Base-by-base conservation (phyloP, 2,888 invertebrate genomes). In the Athalia cordata region DNA sequence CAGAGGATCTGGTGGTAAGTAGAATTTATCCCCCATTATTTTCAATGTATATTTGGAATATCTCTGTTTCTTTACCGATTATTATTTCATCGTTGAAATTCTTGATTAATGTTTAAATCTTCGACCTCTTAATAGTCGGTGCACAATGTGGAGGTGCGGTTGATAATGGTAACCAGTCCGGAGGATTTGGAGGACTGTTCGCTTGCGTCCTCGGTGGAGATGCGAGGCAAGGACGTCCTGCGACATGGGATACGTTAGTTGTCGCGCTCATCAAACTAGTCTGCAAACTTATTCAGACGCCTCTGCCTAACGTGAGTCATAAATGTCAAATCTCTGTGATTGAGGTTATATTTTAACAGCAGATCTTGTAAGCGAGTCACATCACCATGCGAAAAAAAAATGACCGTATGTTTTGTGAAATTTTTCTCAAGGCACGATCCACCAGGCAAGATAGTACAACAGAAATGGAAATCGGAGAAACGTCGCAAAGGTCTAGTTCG, bases 171-270 rank as follows among this genome's bases (percentile, higher is more conserved):
- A 91, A 92, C 79, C 91, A 92, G 78, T 90, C 92, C 49, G 93
- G 93, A 81, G 93, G 93, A 77, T 94, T 95, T 81, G 95, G 95
- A 84, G 96, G 96, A 79, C 91, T 96, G 82, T 95, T 96, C 90
- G 95, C 95, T 3, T 95, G 93, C 79, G 93, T 95, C 7, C 90
- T 95, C 70, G 93, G 95, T 0, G 92, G 93, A 0, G 94, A 93
- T 84, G 90, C 92, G 11, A 92, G 93, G 84, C 93, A 93, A 86
- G 93, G 93, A 90, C 92, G 94, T 87, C 94, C 91, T 77, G 94
- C 95, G 55, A 93, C 94, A 66, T 94, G 95, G 89, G 94, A 95
- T 85, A 93, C 94, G 77, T 91, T 96, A 81, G 92, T 95, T 49
- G 93, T 95, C 83, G 93, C 94, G 85, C 91, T 96, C 82, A 91